Evolutionary conservation across 2,797 vertebrate species (phyloP).

Genomic region (Rhynchonycteris naso): DNA sequence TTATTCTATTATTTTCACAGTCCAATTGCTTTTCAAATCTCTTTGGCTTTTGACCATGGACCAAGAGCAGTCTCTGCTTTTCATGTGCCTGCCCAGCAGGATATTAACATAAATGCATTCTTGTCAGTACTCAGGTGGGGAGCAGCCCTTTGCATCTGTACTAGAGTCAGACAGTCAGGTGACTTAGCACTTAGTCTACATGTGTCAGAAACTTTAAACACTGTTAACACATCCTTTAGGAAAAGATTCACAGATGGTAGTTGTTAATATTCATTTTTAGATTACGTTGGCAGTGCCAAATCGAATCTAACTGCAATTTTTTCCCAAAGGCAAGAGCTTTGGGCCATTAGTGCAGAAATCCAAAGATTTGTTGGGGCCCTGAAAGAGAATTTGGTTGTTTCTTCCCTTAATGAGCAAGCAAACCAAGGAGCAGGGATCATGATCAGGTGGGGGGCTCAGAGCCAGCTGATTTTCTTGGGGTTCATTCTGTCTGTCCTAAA

Average conservation of each 20-base stretch:
- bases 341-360: neutral
- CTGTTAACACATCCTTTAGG: conserved; percentile 68
- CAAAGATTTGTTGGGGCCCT: neutral
- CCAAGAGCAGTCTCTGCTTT: neutral
- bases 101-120: conserved; percentile 30
- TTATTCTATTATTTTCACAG: conserved; percentile 9
- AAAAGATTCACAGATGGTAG: conserved; percentile 62
- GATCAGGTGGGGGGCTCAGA: neutral
- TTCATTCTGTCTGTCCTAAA: neutral
- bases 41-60: conserved; percentile 64
- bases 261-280: conserved; percentile 69
- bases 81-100: conserved; percentile 20
- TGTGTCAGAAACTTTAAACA: conserved; percentile 73
- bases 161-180: conserved; percentile 63
- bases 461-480: neutral
- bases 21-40: conserved; percentile 39
- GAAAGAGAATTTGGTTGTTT: neutral
- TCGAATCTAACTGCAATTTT: conserved; percentile 25
- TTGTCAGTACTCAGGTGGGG: neutral
- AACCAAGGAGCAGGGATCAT: neutral
- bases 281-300: conserved; percentile 16
- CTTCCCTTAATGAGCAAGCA: neutral
- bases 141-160: conserved; percentile 44
- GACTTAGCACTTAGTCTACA: conserved; percentile 70
- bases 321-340: conserved; percentile 10